A percentile compares a stretch with the other conserved stretches of the same genome.
Conservation (phyloP, 2,113 vertebrate species). For the Orientallactaga bullata region DNA sequence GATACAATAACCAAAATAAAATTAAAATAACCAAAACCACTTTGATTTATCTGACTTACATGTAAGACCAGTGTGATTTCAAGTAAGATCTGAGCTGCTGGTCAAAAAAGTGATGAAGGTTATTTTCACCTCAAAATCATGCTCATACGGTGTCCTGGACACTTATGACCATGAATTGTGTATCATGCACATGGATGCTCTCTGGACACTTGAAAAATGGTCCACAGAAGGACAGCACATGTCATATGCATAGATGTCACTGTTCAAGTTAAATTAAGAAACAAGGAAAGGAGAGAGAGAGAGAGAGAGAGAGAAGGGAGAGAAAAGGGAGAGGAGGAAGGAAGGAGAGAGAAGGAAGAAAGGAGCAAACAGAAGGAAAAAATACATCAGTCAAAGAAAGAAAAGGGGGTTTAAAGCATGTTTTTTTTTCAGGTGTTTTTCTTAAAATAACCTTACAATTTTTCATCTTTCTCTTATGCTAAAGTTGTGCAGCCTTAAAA, state of each 20-base stretch:
- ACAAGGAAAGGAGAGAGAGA: no score
- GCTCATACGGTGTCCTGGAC: background rate
- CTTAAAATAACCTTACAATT: background rate
- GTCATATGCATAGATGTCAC: background rate
- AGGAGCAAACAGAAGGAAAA: background rate
- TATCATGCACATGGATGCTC: background rate
- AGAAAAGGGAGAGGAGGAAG: no score
- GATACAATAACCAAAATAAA: conserved; percentile 38
- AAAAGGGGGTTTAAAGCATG: background rate
- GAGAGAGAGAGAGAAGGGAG: no score
- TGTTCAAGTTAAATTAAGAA: no score
- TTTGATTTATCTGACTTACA: background rate
- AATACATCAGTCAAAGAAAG: background rate
- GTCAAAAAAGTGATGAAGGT: background rate
- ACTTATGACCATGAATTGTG: background rate
- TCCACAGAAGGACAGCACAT: background rate
- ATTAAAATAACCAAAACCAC: background rate
- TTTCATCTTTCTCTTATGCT: background rate
- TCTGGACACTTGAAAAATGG: background rate
- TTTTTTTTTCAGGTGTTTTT: background rate
- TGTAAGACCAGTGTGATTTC: conserved; percentile 19
- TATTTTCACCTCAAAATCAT: background rate
- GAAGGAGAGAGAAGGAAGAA: background rate
- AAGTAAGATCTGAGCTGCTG: background rate
- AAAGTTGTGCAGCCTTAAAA: background rate